A percentile compares a stretch with the other conserved stretches of the same genome.
phyloP scores from a whole-genome alignment of 2,888 invertebrate species.

The Caenorhabditis sp. region DNA sequence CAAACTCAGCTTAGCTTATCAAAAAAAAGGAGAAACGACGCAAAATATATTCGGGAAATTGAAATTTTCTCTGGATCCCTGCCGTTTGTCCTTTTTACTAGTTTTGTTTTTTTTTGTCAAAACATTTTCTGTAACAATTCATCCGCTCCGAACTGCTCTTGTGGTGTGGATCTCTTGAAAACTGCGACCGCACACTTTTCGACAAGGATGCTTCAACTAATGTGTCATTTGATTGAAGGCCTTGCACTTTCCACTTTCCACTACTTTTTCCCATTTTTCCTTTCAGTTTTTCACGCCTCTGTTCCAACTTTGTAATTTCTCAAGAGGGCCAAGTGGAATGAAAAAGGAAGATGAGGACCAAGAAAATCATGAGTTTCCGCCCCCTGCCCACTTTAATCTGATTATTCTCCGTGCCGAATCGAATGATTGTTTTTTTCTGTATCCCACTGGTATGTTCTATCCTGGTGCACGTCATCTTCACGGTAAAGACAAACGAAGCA shows the following conservation, averaged over 20 bases:
- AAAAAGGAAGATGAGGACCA: slow-evolving; percentile 15
- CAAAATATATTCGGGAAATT: too few species aligned
- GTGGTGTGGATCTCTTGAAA: neutral
- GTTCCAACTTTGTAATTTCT: slow-evolving; percentile 32
- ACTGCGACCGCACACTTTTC: slow-evolving; percentile 19
- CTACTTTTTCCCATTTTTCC: too few species aligned
- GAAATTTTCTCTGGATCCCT: neutral
- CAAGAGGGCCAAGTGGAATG: slow-evolving; percentile 30
- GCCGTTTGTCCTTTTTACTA: too few species aligned
- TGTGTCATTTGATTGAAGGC: slow-evolving; percentile 35
- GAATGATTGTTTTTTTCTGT: too few species aligned
- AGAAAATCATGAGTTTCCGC: slow-evolving; percentile 11
- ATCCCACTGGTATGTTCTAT: neutral
- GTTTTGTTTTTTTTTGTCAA: too few species aligned
- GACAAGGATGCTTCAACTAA: slow-evolving; percentile 30
- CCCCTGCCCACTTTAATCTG: neutral
- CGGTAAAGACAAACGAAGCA: slow-evolving; percentile 47
- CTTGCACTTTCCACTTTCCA: slow-evolving; percentile 42
- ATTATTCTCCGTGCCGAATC: slow-evolving; percentile 5
- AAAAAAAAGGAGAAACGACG: neutral
- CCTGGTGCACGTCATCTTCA: slow-evolving; percentile 37
- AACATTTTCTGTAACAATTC: too few species aligned
- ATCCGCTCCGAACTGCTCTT: too few species aligned
- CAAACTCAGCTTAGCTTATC: slow-evolving; percentile 11
- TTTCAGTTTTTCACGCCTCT: too few species aligned